Evolutionary conservation across 2,888 invertebrate species (phyloP).

Genomic region (Antitype chi): DNA sequence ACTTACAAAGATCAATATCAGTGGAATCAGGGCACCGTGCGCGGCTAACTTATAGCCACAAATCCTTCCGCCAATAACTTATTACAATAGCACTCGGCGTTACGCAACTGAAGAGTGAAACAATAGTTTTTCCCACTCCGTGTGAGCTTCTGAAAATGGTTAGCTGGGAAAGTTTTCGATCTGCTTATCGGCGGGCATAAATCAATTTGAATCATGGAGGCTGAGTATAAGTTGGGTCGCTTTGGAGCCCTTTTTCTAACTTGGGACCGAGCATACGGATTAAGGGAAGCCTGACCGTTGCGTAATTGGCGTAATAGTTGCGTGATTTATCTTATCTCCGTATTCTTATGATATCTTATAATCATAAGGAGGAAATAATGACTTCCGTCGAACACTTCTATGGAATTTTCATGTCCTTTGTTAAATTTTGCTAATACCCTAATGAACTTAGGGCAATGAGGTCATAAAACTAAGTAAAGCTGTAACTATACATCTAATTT

Average conservation of each 20-base stretch:
- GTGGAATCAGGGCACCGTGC: conserved; percentile 84
- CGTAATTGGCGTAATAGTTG: conserved; percentile 89
- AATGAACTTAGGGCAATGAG: not conserved
- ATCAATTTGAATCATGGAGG: conserved; percentile 88
- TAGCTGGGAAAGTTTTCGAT: conserved; percentile 80
- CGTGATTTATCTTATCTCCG: conserved; percentile 83
- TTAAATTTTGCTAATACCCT: not conserved
- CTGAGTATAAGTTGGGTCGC: conserved; percentile 81
- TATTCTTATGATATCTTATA: conserved; percentile 57
- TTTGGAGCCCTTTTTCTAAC: conserved; percentile 85
- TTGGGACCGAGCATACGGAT: conserved; percentile 81
- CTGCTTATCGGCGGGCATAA: conserved; percentile 86
- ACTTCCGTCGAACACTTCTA: not conserved
- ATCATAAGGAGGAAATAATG: conserved; percentile 24
- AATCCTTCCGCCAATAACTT: conserved; percentile 83
- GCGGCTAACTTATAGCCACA: conserved; percentile 82
- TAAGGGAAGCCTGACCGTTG: conserved; percentile 85
- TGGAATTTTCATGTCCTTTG: not conserved
- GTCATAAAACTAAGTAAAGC: not conserved
- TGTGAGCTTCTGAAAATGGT: conserved; percentile 71
- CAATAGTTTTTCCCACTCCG: conserved; percentile 77
- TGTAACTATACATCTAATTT: not conserved
- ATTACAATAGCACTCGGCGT: conserved; percentile 79
- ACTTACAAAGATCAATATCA: conserved; percentile 85
- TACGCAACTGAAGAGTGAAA: conserved; percentile 77